phyloP scores from a whole-genome alignment of 2,113 vertebrate genomes.

The Nannobrachium achirus region DNA sequence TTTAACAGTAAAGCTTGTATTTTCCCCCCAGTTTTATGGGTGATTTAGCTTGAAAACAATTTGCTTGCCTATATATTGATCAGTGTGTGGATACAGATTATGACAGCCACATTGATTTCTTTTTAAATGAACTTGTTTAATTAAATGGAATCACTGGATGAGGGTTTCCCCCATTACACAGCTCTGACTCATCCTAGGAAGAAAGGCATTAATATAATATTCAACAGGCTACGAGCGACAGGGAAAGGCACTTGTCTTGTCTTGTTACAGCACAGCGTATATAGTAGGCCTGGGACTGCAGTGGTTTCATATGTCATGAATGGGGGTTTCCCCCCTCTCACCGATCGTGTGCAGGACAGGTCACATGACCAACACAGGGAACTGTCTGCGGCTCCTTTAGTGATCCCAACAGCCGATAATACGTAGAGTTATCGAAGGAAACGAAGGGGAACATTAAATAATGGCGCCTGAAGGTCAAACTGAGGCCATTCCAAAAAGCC shows the following conservation, averaged over 20 bases:
- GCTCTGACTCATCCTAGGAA: conserved; percentile 4
- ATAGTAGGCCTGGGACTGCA: conserved; percentile 51
- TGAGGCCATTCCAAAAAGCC: background rate
- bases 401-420: background rate
- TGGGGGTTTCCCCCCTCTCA: conserved; percentile 58
- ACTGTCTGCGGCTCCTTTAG: conserved; percentile 17
- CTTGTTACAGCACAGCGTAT: background rate
- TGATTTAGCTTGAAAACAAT: background rate
- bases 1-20: background rate
- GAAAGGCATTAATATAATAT: conserved; percentile 2
- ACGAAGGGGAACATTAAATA: background rate
- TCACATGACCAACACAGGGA: conserved; percentile 56
- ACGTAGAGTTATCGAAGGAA: background rate
- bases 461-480: background rate
- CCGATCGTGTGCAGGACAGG: conserved; percentile 8
- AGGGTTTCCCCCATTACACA: background rate
- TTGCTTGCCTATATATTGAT: background rate
- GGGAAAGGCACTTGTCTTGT: conserved; percentile 1
- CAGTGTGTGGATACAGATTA: background rate
- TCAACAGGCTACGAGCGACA: conserved; percentile 41
- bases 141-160: background rate
- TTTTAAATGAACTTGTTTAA: background rate
- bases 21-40: background rate
- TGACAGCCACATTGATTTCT: background rate
- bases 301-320: conserved; percentile 46